Percentiles rank a stretch among this genome's conserved stretches.
These are phyloP conservation scores for Bicyclus anynana DNA, from an alignment of 1,140 invertebrate species.

Conservation along the genomic window DNA sequence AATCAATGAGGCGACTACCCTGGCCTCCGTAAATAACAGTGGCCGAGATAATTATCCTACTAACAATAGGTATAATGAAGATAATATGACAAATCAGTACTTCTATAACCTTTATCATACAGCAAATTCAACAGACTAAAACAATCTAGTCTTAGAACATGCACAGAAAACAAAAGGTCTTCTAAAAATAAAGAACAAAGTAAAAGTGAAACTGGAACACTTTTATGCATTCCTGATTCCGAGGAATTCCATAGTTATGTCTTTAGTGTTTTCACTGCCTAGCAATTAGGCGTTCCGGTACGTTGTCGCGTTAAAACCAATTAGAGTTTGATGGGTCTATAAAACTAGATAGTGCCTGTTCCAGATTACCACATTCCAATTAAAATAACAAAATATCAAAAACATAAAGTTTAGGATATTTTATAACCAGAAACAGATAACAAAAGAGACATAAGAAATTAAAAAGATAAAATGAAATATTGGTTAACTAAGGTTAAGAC, in stretches of 20 bases:
- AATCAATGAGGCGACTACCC: constrained; percentile 71
- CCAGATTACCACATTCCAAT: neutral
- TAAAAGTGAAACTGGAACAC: neutral
- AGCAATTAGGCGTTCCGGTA: neutral
- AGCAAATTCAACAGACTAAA: neutral
- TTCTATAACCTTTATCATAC: neutral
- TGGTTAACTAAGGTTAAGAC: too few species aligned
- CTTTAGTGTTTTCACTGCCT: neutral
- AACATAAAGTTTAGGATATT: too few species aligned
- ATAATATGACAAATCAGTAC: neutral
- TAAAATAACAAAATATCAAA: too few species aligned
- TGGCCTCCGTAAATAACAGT: constrained; percentile 44
- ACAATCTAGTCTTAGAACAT: neutral
- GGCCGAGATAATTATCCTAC: constrained; percentile 19
- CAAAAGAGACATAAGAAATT: too few species aligned
- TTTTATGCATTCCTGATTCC: neutral
- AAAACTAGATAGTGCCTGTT: neutral
- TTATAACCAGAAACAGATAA: too few species aligned
- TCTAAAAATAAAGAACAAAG: neutral
- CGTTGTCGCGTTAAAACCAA: neutral
- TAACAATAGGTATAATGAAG: constrained; percentile 8
- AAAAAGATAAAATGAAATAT: too few species aligned
- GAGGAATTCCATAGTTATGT: neutral
- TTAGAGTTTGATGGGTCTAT: neutral
- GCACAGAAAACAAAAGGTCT: neutral